These are phyloP conservation scores for Speoplatyrhinus poulsoni DNA, from an alignment of 2,113 vertebrate genomes.

Conservation along the genomic window DNA sequence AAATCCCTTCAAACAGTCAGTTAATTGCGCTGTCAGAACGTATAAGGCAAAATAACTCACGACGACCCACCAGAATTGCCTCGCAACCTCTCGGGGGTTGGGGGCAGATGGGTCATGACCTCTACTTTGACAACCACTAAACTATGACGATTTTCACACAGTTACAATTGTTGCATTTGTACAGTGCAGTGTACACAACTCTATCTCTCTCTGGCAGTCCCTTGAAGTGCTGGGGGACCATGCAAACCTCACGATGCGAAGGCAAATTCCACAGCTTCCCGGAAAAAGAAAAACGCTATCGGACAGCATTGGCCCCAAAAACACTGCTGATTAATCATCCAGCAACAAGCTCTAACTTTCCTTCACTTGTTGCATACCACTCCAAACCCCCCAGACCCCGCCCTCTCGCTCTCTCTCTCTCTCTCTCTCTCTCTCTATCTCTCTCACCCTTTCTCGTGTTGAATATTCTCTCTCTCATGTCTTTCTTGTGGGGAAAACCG, in stretches of 20 bases:
- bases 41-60: no score
- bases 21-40: no score
- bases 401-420: neutral
- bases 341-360: conserved; percentile 61
- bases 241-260: conserved; percentile 68
- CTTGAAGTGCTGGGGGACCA: conserved; percentile 36
- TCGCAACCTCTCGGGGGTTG: no score
- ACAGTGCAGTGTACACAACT: conserved; percentile 1
- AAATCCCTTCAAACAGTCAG: no score
- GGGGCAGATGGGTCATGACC: no score
- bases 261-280: conserved; percentile 64
- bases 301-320: conserved; percentile 57
- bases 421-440: neutral
- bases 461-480: neutral
- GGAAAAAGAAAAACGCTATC: conserved; percentile 54
- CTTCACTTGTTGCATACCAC: conserved; percentile 48
- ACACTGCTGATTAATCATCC: conserved; percentile 61
- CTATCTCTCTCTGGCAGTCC: conserved; percentile 43
- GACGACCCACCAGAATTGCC: no score
- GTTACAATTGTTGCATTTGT: conserved; percentile 40
- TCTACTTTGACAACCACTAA: no score
- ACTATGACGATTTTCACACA: no score
- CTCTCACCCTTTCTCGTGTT: neutral
- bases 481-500: neutral
- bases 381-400: conserved; percentile 3